Evolutionary conservation across 2,888 invertebrate species (phyloP), one percentile per base, ranked within the genome.

Genomic region (Himalopsyche tibetana): DNA sequence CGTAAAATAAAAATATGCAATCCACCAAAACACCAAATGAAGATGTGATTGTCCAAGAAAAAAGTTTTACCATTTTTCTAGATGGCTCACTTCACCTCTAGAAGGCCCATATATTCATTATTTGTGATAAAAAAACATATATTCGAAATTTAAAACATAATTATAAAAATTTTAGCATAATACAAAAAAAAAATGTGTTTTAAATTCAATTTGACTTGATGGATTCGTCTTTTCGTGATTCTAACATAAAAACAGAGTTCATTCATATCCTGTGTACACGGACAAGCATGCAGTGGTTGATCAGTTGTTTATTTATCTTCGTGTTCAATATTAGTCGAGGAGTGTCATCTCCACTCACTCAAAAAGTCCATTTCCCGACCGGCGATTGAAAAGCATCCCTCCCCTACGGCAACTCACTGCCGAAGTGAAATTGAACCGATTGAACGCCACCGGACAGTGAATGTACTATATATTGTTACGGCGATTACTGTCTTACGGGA

Each of bases 291-390:
- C 63, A 51, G 51, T 63, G 19, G 51, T 15, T 63, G 74, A 74
- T 38, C 36, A 36, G 74, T 36, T 63, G 74, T 12, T 15, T 74
- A 36, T 74, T 74, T 74, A 74, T 74, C 74, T 74, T 74, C 74
- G 5, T 74, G 38, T 9, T 15, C 36, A 15, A 74, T 74, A 74
- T 36, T 74, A 74, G 36, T 38, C 12, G 28, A 36, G 28, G 15
- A 36, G 38, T 74, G 74, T 74, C 19, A 36, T 36, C 28, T 74
- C 36, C 74, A 38, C 36, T 74, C 74, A 74, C 38, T 74, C 74
- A 74, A 74, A 74, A 74, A 74, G 74, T 74, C 74, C 28, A 74
- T 74, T 74, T 74, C 74, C 74, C 74, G 38, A 74, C 74, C 74
- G 74, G 74, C 74, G 74, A 74, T 74, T 74, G 74, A 74, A 74